phyloP scores from a whole-genome alignment of 2,888 invertebrate genomes.

The Diaprepes abbreviatus region DNA sequence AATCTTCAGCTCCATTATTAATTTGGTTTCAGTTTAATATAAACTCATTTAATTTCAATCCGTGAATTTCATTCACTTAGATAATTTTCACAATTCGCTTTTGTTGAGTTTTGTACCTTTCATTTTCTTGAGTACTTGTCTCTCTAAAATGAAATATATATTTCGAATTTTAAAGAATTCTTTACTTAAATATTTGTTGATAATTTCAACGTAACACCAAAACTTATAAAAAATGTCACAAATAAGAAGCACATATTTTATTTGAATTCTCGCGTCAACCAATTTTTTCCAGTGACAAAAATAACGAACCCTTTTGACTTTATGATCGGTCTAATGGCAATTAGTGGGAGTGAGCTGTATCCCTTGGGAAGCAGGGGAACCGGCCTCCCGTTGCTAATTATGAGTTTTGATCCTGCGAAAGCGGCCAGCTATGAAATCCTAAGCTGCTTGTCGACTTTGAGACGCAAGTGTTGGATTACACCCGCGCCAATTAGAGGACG shows the following conservation, averaged over 20 bases:
- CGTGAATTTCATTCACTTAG: too few relatives aligned
- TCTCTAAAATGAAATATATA: too few relatives aligned
- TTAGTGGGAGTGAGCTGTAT: constrained; percentile 57
- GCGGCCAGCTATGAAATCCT: constrained; percentile 62
- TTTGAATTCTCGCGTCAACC: background rate
- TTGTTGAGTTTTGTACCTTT: too few relatives aligned
- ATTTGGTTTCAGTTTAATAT: too few relatives aligned
- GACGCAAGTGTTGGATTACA: constrained; percentile 66
- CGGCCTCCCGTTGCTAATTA: constrained; percentile 57
- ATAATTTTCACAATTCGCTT: too few relatives aligned
- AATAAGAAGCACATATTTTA: background rate
- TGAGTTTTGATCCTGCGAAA: constrained; percentile 57
- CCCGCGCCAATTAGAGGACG: constrained; percentile 64
- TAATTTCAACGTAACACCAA: too few relatives aligned
- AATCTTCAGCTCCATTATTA: too few relatives aligned
- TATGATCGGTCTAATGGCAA: constrained; percentile 61
- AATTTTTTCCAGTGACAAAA: constrained; percentile 43
- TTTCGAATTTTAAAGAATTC: too few relatives aligned
- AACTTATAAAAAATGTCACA: too few relatives aligned
- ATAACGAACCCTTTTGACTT: constrained; percentile 61
- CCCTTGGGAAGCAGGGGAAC: constrained; percentile 56
- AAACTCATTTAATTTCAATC: too few relatives aligned
- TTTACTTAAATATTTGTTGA: too few relatives aligned
- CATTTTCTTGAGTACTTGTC: too few relatives aligned
- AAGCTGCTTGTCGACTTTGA: constrained; percentile 62